A percentile compares a stretch with the other conserved stretches of the same genome.
Conservation (phyloP, 2,888 invertebrate genomes). For the Elysia crispata region DNA sequence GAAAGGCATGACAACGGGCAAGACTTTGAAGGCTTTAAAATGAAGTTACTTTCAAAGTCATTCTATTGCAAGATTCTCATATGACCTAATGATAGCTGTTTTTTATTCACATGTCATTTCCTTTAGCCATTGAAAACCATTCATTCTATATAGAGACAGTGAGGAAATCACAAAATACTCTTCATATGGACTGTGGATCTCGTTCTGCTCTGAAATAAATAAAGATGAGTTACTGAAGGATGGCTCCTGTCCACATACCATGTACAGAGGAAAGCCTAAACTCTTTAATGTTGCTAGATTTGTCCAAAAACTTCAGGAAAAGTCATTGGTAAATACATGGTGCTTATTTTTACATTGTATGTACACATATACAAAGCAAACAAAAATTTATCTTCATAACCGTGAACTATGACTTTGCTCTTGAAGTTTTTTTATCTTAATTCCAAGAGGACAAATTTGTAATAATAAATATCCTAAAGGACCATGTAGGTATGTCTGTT, state of each 20-base stretch:
- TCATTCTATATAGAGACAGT: constrained; percentile 44
- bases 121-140: background rate
- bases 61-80: too few species aligned
- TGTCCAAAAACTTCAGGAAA: constrained; percentile 55
- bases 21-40: too few species aligned
- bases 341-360: background rate
- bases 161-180: constrained; percentile 13
- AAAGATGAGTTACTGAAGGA: background rate
- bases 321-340: constrained; percentile 55
- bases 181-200: constrained; percentile 59
- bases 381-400: too few species aligned
- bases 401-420: too few species aligned
- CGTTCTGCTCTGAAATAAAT: constrained; percentile 58
- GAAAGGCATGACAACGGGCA: too few species aligned
- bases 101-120: too few species aligned
- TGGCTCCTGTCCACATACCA: constrained; percentile 55
- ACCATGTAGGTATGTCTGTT: too few species aligned
- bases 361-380: background rate
- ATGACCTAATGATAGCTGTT: too few species aligned
- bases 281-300: constrained; percentile 61
- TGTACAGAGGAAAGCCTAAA: constrained; percentile 58
- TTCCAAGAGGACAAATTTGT: too few species aligned
- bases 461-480: too few species aligned
- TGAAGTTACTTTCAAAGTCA: too few species aligned
- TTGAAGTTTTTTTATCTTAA: too few species aligned